A percentile compares a stretch with the other conserved stretches of the same genome.
Conservation (phyloP, 2,888 invertebrate genomes). For the Disparrhopalites patrizii region DNA sequence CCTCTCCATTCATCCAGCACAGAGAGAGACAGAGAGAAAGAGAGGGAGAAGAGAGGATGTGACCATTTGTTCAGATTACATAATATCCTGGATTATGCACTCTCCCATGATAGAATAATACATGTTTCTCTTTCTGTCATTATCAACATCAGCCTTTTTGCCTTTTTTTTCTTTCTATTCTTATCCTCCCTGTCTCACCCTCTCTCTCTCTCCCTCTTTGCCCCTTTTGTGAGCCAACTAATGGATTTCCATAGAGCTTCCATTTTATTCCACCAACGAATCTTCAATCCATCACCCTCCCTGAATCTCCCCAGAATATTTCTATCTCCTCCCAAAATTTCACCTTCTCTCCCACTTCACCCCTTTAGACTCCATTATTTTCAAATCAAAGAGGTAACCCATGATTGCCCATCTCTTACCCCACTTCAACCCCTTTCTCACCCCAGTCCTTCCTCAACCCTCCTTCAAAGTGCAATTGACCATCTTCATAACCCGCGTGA, state of each 20-base stretch:
- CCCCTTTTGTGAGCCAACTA: not conserved
- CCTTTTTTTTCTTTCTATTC: not conserved
- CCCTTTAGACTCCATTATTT: no score
- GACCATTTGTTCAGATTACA: constrained; percentile 20
- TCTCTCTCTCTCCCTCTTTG: not conserved
- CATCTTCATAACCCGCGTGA: no score
- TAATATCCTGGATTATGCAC: constrained; percentile 8
- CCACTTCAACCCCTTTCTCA: not conserved
- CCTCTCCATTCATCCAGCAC: not conserved
- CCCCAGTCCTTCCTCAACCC: not conserved
- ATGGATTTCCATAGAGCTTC: no score
- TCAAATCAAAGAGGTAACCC: no score
- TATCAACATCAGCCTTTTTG: not conserved
- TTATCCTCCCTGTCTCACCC: not conserved
- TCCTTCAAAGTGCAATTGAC: not conserved
- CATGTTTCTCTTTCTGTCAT: not conserved
- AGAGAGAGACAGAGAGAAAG: not conserved
- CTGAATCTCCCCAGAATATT: no score
- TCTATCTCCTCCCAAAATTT: no score
- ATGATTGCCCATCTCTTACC: no score
- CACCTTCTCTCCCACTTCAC: no score
- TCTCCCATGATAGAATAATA: constrained; percentile 1
- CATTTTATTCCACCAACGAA: no score
- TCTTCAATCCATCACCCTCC: not conserved
- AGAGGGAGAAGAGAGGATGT: not conserved